Evolutionary conservation across 2,797 vertebrate genomes (phyloP), one percentile per base, ranked within the genome.

Genomic region (Columba guinea): DNA sequence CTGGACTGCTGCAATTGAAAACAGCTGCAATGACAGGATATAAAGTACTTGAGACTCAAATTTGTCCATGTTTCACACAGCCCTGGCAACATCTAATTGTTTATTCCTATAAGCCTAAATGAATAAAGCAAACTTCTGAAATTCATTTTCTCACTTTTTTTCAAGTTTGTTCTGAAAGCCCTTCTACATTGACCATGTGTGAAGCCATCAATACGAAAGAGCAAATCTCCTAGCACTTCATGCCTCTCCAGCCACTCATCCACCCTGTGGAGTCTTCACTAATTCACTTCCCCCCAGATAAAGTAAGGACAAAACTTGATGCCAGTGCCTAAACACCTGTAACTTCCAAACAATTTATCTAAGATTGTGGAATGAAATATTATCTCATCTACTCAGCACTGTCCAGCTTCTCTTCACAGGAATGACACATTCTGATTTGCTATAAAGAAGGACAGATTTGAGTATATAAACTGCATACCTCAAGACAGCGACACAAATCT

Each of bases 101-200:
- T 93, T 93, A 78, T 91, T 94, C 15, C 5, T 90, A 27, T n/a
- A 87, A 83, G 28, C 56, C 56, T 77, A 77, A 82, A 80, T 46
- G 49, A 96, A 87, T 84, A 87, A 88, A 30, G 44, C 30, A 59
- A 77, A 76, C 53, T 93, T 84, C 60, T 90, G 60, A 95, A 89
- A 84, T 19, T 37, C 1, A 77, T 70, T 84, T 90, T 73, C 68
- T 68, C 9, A 1, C 4, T 46, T 39, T 68, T 91, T 88, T 73
- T 49, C 49, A 92, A 60, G 55, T 74, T 74, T 73, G 5, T 41
- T 85, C 49, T 62, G 68, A 85, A 93, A 80, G 78, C 7, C 3
- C 10, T 77, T 77, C 49, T 68, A 62, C 17, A 26, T 0, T 34
- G 34, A 32, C 32, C 71, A 69, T 32, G 53, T 15, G 28, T 63